Conservation (phyloP, 2,888 invertebrate genomes). For the Mesochorus sp. region DNA sequence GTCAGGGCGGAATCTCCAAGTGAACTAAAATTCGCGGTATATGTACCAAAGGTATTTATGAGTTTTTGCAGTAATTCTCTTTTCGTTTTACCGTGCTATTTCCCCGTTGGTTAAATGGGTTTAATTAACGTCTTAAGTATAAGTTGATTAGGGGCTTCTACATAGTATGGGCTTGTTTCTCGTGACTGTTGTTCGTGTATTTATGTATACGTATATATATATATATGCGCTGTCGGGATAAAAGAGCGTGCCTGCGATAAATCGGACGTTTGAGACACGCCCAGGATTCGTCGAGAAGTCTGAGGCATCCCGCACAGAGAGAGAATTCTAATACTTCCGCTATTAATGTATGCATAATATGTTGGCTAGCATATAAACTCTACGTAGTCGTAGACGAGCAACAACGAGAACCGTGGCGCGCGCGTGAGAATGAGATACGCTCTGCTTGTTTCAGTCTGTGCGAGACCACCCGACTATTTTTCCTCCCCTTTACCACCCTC, state of each 20-base stretch:
- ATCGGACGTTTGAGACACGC: conserved; percentile 61
- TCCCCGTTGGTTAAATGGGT: conserved; percentile 61
- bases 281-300: conserved; percentile 58
- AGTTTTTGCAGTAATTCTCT: conserved; percentile 42
- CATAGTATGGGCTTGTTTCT: conserved; percentile 19
- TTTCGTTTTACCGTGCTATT: conserved; percentile 37
- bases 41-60: conserved; percentile 45
- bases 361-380: conserved; percentile 7
- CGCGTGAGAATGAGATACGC: conserved; percentile 63
- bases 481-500: neutral
- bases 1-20: neutral
- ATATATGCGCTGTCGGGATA: neutral
- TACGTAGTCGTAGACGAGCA: conserved; percentile 6
- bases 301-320: conserved; percentile 49
- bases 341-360: conserved; percentile 26
- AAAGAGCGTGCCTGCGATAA: conserved; percentile 59
- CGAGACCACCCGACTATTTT: conserved; percentile 16
- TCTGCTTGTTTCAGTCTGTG: conserved; percentile 30
- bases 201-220: neutral
- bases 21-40: conserved; percentile 43
- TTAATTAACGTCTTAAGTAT: conserved; percentile 68
- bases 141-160: conserved; percentile 67
- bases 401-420: neutral
- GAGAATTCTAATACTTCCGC: conserved; percentile 55
- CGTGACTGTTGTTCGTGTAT: neutral